Conservation (phyloP, 2,888 invertebrate species). For the Aphodius granarius region DNA sequence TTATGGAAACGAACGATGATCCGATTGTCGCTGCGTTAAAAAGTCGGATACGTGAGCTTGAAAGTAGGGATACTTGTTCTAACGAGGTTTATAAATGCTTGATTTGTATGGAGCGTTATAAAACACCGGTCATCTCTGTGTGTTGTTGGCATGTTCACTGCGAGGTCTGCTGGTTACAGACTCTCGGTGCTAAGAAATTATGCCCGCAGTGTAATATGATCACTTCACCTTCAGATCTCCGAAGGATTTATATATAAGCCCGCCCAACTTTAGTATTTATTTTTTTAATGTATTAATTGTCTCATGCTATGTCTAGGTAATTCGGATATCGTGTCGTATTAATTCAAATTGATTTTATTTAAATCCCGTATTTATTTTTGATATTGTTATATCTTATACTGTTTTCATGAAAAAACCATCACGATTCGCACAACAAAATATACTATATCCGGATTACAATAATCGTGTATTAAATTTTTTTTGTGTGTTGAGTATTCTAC, state of each 20-base stretch:
- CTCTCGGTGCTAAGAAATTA: constrained; percentile 82
- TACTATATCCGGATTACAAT: too few relatives aligned
- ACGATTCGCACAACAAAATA: too few relatives aligned
- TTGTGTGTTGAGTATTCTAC: not conserved
- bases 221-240: constrained; percentile 81
- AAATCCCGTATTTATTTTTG: too few relatives aligned
- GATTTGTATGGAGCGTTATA: constrained; percentile 85
- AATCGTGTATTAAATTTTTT: too few relatives aligned
- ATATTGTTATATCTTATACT: too few relatives aligned
- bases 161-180: constrained; percentile 78
- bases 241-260: constrained; percentile 82
- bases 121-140: constrained; percentile 86
- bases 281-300: not conserved
- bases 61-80: constrained; percentile 60
- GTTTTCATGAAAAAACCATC: too few relatives aligned
- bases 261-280: constrained; percentile 1
- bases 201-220: constrained; percentile 95
- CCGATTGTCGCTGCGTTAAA: constrained; percentile 74
- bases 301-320: not conserved
- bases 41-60: constrained; percentile 74
- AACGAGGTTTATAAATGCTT: constrained; percentile 78
- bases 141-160: constrained; percentile 98
- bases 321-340: not conserved
- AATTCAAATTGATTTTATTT: too few relatives aligned
- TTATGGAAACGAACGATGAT: constrained; percentile 41